These are phyloP conservation scores for Eubasilissa splendida DNA, from an alignment of 2,888 invertebrate species.

Conservation along the genomic window DNA sequence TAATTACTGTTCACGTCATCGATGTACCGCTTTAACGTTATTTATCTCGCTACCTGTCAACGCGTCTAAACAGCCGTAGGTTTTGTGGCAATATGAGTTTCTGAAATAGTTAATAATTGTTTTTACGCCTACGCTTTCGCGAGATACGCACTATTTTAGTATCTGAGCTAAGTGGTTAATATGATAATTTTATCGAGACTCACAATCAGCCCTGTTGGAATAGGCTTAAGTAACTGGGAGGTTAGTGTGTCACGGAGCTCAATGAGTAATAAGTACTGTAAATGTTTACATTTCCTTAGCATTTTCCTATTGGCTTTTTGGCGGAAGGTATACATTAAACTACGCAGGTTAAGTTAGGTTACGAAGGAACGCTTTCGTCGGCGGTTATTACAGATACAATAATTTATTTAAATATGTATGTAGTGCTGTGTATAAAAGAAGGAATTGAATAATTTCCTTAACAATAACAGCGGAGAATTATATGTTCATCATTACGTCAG, in stretches of 20 bases:
- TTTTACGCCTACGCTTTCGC: conserved; percentile 7
- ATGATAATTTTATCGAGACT: background rate
- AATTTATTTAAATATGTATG: background rate
- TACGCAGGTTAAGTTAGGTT: background rate
- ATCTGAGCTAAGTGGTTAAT: background rate
- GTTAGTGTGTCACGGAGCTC: background rate
- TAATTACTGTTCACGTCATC: too few relatives aligned
- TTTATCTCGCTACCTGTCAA: too few relatives aligned
- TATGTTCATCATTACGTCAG: conserved; percentile 12
- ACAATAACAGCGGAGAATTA: too few relatives aligned
- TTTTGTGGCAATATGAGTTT: too few relatives aligned
- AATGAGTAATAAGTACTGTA: too few relatives aligned
- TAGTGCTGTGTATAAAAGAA: background rate
- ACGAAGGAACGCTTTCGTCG: background rate
- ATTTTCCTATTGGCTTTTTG: too few relatives aligned
- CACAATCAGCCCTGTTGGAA: conserved; percentile 3
- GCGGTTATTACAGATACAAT: background rate
- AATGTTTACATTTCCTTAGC: too few relatives aligned
- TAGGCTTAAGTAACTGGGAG: background rate
- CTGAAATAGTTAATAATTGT: background rate
- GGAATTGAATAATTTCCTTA: background rate
- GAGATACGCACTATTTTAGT: conserved; percentile 5
- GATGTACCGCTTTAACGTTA: too few relatives aligned
- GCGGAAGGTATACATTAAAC: too few relatives aligned
- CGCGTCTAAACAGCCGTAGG: too few relatives aligned